These are phyloP conservation scores for Epicauta chinensis DNA, from an alignment of 1,140 invertebrate genomes.

Conservation along the genomic window DNA sequence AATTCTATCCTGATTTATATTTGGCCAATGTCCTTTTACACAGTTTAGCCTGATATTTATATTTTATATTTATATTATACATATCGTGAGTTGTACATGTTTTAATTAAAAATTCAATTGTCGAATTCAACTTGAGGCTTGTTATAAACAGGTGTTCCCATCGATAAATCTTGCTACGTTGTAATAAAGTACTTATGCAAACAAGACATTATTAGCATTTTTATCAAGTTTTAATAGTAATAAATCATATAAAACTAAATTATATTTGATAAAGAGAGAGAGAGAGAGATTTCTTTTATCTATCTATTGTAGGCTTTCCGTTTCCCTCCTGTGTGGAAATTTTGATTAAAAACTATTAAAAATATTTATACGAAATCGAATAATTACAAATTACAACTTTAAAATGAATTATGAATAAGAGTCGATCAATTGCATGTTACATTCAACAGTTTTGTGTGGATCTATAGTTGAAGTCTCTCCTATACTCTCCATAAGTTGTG, in stretches of 20 bases:
- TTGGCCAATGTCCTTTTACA: constrained; percentile 2
- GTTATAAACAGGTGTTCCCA: constrained; percentile 11
- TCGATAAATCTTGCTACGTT: constrained; percentile 4
- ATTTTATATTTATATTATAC: constrained; percentile 4
- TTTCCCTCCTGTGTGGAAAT: background rate
- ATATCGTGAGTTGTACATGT: constrained; percentile 5
- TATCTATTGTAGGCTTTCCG: too few relatives aligned
- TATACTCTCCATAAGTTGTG: background rate
- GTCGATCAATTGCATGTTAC: background rate
- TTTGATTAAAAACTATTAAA: background rate
- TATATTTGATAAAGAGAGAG: too few relatives aligned
- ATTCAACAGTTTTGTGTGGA: too few relatives aligned
- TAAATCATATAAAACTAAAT: background rate
- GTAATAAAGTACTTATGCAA: constrained; percentile 12
- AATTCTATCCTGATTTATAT: constrained; percentile 14
- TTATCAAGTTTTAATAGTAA: constrained; percentile 12
- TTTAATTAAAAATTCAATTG: constrained; percentile 17
- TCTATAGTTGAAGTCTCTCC: too few relatives aligned
- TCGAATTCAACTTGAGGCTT: constrained; percentile 9
- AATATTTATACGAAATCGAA: too few relatives aligned
- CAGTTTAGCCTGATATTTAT: constrained; percentile 10
- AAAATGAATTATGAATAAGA: too few relatives aligned
- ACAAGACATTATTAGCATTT: constrained; percentile 14
- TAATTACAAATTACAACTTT: too few relatives aligned
- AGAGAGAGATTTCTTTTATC: too few relatives aligned